These are phyloP conservation scores for Drosophila kuntzei DNA, from an alignment of 2,888 invertebrate genomes.

Conservation along the genomic window DNA sequence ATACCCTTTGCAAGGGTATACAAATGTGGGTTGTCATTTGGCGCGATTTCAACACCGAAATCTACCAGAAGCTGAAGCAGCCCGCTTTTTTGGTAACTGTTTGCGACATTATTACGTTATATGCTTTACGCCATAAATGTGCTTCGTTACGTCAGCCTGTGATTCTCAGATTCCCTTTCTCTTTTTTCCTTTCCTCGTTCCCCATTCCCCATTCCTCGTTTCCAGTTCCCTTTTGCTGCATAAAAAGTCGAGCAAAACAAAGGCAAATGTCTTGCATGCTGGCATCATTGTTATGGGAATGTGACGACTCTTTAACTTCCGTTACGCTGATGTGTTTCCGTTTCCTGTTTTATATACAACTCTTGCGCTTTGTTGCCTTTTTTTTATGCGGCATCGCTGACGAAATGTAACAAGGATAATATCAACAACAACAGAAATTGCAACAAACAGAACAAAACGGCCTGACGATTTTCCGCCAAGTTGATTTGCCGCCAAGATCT, in stretches of 20 bases:
- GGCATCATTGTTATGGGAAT: slow-evolving; percentile 82
- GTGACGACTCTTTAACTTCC: slow-evolving; percentile 84
- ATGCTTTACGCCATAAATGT: slow-evolving; percentile 81
- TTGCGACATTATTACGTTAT: slow-evolving; percentile 79
- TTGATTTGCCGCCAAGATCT: slow-evolving; percentile 75
- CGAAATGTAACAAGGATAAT: slow-evolving; percentile 72
- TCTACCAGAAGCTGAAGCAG: slow-evolving; percentile 1
- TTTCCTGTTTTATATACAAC: slow-evolving; percentile 81
- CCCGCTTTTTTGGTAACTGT: slow-evolving; percentile 63
- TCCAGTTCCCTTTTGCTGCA: slow-evolving; percentile 1
- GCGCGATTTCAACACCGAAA: slow-evolving; percentile 27
- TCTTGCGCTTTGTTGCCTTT: slow-evolving; percentile 55
- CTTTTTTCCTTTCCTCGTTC: too few relatives aligned
- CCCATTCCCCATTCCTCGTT: background rate
- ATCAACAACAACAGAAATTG: slow-evolving; percentile 53
- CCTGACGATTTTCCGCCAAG: slow-evolving; percentile 82
- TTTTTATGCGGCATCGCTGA: slow-evolving; percentile 27
- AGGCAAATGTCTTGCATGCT: slow-evolving; percentile 48
- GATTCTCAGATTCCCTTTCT: too few relatives aligned
- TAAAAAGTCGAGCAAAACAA: slow-evolving; percentile 64
- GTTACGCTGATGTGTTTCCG: slow-evolving; percentile 85
- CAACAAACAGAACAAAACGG: slow-evolving; percentile 34
- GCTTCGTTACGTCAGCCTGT: slow-evolving; percentile 55
- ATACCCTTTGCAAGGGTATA: background rate
- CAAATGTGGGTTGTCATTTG: slow-evolving; percentile 36